Evolutionary conservation across 1,140 invertebrate species (phyloP).

Genomic region (Gyrodactylus salaris): DNA sequence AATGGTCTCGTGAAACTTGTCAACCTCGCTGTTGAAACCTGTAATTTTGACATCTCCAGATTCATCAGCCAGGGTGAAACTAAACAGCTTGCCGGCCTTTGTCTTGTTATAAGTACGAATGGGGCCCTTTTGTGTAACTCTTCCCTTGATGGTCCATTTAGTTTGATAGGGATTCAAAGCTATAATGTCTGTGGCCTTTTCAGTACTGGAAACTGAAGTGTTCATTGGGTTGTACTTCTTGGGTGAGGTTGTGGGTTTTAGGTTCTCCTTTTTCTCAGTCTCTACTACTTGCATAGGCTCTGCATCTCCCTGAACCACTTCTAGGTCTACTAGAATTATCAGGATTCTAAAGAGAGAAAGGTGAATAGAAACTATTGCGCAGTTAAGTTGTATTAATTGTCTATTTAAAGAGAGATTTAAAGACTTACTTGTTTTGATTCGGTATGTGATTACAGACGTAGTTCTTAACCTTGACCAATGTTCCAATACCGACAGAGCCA

Average conservation of each 20-base stretch:
- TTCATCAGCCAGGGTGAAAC: conserved; percentile 58
- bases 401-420: not conserved
- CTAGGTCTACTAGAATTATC: not conserved
- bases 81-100: conserved; percentile 70
- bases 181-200: not conserved
- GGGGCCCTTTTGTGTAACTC: conserved; percentile 43
- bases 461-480: not conserved
- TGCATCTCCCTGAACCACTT: not conserved
- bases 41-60: conserved; percentile 73
- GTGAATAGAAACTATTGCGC: not conserved
- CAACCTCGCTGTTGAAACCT: conserved; percentile 52
- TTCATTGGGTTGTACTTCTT: not conserved
- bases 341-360: not conserved
- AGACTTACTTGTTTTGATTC: not conserved
- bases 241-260: not conserved
- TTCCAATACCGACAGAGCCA: not conserved
- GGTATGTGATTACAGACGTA: not conserved
- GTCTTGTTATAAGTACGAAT: conserved; percentile 58
- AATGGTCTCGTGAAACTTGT: conserved; percentile 57
- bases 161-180: conserved; percentile 7
- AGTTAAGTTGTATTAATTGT: no score
- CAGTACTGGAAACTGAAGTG: not conserved
- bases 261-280: not conserved
- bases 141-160: conserved; percentile 60
- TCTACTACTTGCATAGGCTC: not conserved